Evolutionary conservation across 2,888 invertebrate genomes (phyloP).

Genomic region (Cremastinae sp.): DNA sequence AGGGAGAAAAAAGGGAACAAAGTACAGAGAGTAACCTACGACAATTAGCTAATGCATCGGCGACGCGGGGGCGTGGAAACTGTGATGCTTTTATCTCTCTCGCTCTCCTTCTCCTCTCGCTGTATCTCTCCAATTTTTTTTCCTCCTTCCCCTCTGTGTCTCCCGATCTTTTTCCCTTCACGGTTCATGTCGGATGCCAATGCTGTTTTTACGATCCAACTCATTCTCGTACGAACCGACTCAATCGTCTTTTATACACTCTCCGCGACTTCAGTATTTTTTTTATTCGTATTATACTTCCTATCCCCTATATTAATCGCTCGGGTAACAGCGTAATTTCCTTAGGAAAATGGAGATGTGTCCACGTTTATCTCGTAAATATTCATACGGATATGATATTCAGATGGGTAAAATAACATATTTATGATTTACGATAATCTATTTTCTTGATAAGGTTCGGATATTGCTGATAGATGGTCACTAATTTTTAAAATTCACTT

Average conservation of each 20-base stretch:
- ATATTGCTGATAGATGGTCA: no score
- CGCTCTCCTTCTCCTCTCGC: slow-evolving; percentile 5
- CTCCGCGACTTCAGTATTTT: neutral
- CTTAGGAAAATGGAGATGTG: no score
- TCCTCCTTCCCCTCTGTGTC: slow-evolving; percentile 4
- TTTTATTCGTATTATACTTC: neutral
- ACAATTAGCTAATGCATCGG: slow-evolving; percentile 78
- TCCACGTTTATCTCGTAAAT: no score
- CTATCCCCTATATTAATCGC: neutral
- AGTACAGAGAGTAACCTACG: slow-evolving; percentile 58
- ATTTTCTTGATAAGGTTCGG: no score
- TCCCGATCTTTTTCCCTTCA: neutral
- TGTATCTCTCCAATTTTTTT: neutral
- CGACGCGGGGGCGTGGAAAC: slow-evolving; percentile 58
- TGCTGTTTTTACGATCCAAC: slow-evolving; percentile 67
- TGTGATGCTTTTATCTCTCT: slow-evolving; percentile 14
- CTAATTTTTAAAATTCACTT: no score
- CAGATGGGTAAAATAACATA: no score
- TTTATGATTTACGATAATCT: no score
- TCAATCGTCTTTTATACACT: slow-evolving; percentile 8
- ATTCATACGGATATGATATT: no score
- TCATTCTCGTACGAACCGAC: slow-evolving; percentile 32
- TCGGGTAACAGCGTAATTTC: neutral
- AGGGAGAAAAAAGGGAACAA: slow-evolving; percentile 30
- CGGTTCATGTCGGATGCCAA: slow-evolving; percentile 45